Evolutionary conservation across 2,797 vertebrate species (phyloP), one percentile per base, ranked within the genome.

Genomic region (Echeneis naucrates): DNA sequence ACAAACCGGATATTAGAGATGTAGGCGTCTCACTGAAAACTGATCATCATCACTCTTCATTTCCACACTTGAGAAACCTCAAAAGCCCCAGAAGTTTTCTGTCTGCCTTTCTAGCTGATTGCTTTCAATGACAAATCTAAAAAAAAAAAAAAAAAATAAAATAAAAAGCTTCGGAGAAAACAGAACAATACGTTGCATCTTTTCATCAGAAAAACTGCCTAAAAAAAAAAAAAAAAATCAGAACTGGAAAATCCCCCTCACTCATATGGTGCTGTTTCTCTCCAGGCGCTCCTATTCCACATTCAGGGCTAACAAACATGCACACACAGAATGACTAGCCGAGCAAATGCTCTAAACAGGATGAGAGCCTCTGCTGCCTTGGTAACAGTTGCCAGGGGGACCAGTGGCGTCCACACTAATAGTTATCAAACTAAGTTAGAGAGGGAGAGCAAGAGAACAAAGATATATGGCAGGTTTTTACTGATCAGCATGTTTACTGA

Each of bases 301-400:
- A 65, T 72, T 65, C 68, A 75, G 40, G 33, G 56, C 68, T 68
- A 61, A 77, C 75, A 64, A 55, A 73, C 83, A 84, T n/a, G 38
- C 16, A 51, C 55, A 67, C 55, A 67, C 48, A 75, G 26, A 33
- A 26, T 17, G 21, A 44, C 11, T 9, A n/a, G 26, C 68, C 60
- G 54, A 68, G 50, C n/a, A 68, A 89, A 85, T 77, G 58, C 64
- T 77, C 85, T 17, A 50, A 73, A 73, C 77, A 78, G 65, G 51
- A 71, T 44, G 16, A 78, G 53, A 73, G 82, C 83, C 65, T 67
- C 73, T 51, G 86, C 88, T 88, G 47, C 87, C 83, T 70, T 82
- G 84, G 83, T 37, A 89, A 93, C 88, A 9, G 91, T 90, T 89
- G 53, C 85, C 59, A 71, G 33, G 75, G 87, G 72, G 80, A 87